These are phyloP conservation scores for Podabrus alpinus DNA, from an alignment of 2,888 invertebrate genomes.

Conservation along the genomic window DNA sequence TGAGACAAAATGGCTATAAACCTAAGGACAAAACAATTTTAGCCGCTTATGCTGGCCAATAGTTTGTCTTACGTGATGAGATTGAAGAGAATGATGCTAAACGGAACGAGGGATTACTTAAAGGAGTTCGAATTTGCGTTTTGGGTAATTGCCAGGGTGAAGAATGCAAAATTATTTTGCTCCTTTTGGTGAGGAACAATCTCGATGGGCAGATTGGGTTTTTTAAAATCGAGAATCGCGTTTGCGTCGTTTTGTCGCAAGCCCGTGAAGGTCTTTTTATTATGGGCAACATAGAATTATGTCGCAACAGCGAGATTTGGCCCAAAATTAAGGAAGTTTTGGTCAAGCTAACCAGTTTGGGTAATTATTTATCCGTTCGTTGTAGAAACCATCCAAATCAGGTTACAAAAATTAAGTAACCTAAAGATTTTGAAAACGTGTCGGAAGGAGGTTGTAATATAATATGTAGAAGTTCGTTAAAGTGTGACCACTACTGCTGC, in stretches of 20 bases:
- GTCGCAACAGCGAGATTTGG: slow-evolving; percentile 57
- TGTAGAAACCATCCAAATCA: slow-evolving; percentile 59
- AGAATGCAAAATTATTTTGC: slow-evolving; percentile 76
- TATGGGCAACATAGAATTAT: slow-evolving; percentile 70
- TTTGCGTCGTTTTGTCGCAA: slow-evolving; percentile 78
- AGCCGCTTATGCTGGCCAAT: slow-evolving; percentile 73
- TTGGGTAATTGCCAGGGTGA: slow-evolving; percentile 85
- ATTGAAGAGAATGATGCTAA: slow-evolving; percentile 36
- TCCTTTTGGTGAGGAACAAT: slow-evolving; percentile 81
- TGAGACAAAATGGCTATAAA: too few species aligned
- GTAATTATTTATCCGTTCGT: slow-evolving; percentile 56
- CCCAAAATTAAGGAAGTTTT: slow-evolving; percentile 59
- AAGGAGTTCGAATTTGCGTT: slow-evolving; percentile 64
- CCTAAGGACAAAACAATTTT: too few species aligned
- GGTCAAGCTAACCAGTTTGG: slow-evolving; percentile 58
- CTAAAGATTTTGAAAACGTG: slow-evolving; percentile 57
- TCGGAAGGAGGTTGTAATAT: slow-evolving; percentile 59
- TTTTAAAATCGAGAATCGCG: slow-evolving; percentile 68
- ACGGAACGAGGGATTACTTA: slow-evolving; percentile 47
- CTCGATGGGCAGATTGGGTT: slow-evolving; percentile 70
- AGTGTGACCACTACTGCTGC: slow-evolving; percentile 68
- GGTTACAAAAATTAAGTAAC: slow-evolving; percentile 51
- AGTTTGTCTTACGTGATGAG: slow-evolving; percentile 61
- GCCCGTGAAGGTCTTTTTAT: slow-evolving; percentile 73
- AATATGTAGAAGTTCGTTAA: slow-evolving; percentile 40